These are phyloP conservation scores for Setophaga coronata DNA, from an alignment of 2,113 vertebrate genomes.

Conservation along the genomic window DNA sequence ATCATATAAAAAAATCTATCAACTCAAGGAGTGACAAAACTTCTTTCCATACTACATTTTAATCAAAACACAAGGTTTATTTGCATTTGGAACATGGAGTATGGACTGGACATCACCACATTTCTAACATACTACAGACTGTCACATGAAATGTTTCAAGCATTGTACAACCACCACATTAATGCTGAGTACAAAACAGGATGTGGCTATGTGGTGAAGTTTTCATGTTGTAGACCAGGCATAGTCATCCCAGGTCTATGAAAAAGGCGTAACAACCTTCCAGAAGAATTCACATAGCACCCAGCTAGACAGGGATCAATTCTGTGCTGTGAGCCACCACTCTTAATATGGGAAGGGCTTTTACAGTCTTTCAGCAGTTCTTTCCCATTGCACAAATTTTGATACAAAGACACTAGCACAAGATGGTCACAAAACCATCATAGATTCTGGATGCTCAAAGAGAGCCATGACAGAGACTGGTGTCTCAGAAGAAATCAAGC, in stretches of 20 bases:
- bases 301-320: neutral
- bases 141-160: neutral
- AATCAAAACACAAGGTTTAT: neutral
- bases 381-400: neutral
- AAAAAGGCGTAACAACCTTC: neutral
- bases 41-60: neutral
- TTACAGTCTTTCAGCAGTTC: neutral
- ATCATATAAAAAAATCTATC: neutral
- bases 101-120: neutral
- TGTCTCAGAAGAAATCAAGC: neutral
- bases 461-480: neutral
- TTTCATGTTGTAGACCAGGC: neutral
- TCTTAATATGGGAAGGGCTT: neutral
- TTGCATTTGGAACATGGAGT: neutral
- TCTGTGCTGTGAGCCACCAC: neutral
- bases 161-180: neutral
- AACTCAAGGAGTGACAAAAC: neutral
- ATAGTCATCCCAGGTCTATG: rapidly evolving
- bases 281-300: neutral
- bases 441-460: neutral
- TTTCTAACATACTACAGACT: neutral
- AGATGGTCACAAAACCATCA: neutral
- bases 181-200: neutral
- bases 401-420: neutral
- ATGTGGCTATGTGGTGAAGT: neutral